phyloP scores from a whole-genome alignment of 1,140 invertebrate genomes.

The Camponotus floridanus region DNA sequence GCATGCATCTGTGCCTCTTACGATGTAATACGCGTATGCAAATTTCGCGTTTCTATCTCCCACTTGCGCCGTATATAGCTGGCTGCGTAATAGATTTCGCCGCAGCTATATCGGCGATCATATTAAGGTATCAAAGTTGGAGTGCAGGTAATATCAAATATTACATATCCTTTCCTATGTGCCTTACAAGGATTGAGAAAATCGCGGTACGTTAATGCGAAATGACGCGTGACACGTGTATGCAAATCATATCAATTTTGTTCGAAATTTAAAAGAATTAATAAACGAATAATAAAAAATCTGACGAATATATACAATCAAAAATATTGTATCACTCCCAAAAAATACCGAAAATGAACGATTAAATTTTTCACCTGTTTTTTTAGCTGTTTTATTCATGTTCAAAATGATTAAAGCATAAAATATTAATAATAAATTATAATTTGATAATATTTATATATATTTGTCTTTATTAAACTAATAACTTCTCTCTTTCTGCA shows the following conservation, averaged over 20 bases:
- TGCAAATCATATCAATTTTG: neutral
- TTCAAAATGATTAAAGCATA: no score
- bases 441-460: no score
- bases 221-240: neutral
- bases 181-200: neutral
- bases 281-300: neutral
- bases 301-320: neutral
- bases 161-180: neutral
- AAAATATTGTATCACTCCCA: no score
- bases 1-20: slow-evolving; percentile 22
- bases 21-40: slow-evolving; percentile 9
- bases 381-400: no score
- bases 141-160: neutral
- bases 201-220: neutral
- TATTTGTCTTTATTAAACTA: no score
- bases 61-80: neutral
- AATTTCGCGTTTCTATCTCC: slow-evolving; percentile 37
- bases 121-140: neutral
- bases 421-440: no score
- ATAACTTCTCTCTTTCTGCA: no score
- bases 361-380: no score
- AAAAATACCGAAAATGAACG: no score
- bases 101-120: neutral
- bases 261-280: neutral
- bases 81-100: slow-evolving; percentile 20